phyloP scores from a whole-genome alignment of 23 tunicate genomes.

The Oikopleura albicans region DNA sequence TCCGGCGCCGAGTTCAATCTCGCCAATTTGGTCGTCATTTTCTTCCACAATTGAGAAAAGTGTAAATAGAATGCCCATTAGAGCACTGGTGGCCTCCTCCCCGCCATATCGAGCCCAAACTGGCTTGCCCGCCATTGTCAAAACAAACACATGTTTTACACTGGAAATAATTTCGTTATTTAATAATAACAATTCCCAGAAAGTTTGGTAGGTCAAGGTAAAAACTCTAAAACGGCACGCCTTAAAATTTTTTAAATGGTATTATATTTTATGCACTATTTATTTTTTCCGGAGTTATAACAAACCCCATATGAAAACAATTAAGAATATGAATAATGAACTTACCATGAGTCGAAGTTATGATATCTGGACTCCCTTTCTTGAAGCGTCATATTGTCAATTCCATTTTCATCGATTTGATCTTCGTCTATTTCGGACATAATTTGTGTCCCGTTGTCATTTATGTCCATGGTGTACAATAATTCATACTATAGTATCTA shows the following conservation, averaged over 20 bases:
- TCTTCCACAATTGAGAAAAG: slow-evolving; percentile 15
- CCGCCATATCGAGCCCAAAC: slow-evolving; percentile 15
- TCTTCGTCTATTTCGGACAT: not conserved
- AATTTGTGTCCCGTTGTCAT: not conserved
- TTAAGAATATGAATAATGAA: too few species aligned
- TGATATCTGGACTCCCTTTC: not conserved
- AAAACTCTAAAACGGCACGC: too few species aligned
- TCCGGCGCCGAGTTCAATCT: slow-evolving; percentile 13
- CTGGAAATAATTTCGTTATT: not conserved
- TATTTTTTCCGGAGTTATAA: not conserved
- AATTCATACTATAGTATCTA: too few species aligned
- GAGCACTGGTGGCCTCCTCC: not conserved
- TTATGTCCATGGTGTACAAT: not conserved
- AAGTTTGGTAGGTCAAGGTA: too few species aligned
- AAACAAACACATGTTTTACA: not conserved
- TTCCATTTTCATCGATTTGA: not conserved
- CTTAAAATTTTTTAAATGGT: not conserved
- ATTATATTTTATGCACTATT: not conserved
- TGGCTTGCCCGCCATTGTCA: not conserved
- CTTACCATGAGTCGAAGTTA: not conserved
- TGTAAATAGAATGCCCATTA: slow-evolving; percentile 3
- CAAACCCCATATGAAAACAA: not conserved
- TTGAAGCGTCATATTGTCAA: not conserved
- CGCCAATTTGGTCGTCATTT: not conserved
- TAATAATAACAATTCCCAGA: not conserved